A percentile compares a stretch with the other conserved stretches of the same genome.
Conservation (phyloP, 2,888 invertebrate genomes). For the Hedychridium roseum region DNA sequence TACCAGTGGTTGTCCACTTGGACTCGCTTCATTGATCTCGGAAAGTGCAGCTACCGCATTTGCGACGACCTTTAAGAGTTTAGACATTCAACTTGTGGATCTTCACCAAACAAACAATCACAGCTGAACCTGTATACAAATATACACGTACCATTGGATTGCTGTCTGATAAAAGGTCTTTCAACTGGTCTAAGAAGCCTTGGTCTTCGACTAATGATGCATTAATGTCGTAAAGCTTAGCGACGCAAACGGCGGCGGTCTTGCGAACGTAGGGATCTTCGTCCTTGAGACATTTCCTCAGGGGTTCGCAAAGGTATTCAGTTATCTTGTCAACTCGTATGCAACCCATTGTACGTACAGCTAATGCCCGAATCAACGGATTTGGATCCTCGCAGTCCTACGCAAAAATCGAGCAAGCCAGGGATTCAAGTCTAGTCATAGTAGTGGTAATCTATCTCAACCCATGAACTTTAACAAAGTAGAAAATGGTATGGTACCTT, state of each 20-base stretch:
- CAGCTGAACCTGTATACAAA: neutral
- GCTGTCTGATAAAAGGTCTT: conserved; percentile 96
- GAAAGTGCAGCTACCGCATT: conserved; percentile 98
- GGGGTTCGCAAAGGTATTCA: conserved; percentile 97
- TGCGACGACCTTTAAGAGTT: conserved; percentile 78
- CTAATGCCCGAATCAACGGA: conserved; percentile 96
- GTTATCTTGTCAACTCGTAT: conserved; percentile 99
- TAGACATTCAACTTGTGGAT: neutral
- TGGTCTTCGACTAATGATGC: conserved; percentile 75
- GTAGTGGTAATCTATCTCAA: conserved; percentile 61
- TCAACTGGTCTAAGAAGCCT: conserved; percentile 96
- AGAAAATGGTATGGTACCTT: conserved; percentile 61
- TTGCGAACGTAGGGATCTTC: conserved; percentile 98
- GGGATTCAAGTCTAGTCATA: conserved; percentile 65
- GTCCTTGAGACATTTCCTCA: conserved; percentile 93
- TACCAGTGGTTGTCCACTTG: conserved; percentile 92
- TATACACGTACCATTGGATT: conserved; percentile 90
- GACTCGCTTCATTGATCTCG: conserved; percentile 97
- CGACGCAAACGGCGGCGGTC: conserved; percentile 99
- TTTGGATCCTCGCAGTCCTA: conserved; percentile 99
- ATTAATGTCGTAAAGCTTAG: conserved; percentile 97
- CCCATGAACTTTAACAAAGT: conserved; percentile 54
- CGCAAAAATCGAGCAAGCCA: conserved; percentile 64
- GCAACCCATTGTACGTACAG: conserved; percentile 99
- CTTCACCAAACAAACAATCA: neutral